Percentiles rank a stretch among this genome's conserved stretches.
These are phyloP conservation scores for Perizoma affinitatum DNA, from an alignment of 2,888 invertebrate species.

Conservation along the genomic window DNA sequence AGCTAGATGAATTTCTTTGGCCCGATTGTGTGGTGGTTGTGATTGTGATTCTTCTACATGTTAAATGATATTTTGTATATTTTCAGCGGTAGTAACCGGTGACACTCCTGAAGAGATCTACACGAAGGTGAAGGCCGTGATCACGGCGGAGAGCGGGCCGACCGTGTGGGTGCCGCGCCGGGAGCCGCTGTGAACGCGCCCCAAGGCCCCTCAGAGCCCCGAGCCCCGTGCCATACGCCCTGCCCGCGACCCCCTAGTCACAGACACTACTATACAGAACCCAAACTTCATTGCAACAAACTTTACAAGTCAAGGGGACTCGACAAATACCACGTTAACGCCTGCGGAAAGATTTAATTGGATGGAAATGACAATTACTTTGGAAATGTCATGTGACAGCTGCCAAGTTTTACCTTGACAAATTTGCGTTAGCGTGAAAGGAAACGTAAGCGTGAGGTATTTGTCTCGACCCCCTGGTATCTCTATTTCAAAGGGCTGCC, in stretches of 20 bases:
- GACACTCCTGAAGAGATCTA: constrained; percentile 99
- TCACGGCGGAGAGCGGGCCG: constrained; percentile 97
- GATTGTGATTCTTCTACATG: too few relatives aligned
- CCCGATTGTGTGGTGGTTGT: too few relatives aligned
- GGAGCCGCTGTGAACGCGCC: constrained; percentile 92
- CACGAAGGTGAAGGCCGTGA: constrained; percentile 96
- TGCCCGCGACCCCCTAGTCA: neutral
- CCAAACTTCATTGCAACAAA: neutral
- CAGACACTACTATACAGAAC: neutral
- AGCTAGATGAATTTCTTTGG: too few relatives aligned
- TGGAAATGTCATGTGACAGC: too few relatives aligned
- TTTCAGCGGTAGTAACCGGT: constrained; percentile 95
- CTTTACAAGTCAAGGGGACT: neutral
- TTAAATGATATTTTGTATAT: constrained; percentile 2
- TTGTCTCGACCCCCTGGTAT: too few relatives aligned
- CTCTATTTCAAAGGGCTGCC: neutral
- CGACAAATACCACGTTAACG: too few relatives aligned
- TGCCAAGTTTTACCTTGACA: too few relatives aligned
- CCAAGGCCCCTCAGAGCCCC: constrained; percentile 77
- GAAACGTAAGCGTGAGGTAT: too few relatives aligned
- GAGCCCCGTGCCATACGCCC: constrained; percentile 55
- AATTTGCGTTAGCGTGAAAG: too few relatives aligned
- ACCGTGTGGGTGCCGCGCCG: constrained; percentile 98
- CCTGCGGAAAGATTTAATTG: too few relatives aligned
- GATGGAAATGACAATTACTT: too few relatives aligned